Base-by-base conservation (phyloP, 2,797 vertebrate genomes). In the Halcyon chelicuti region DNA sequence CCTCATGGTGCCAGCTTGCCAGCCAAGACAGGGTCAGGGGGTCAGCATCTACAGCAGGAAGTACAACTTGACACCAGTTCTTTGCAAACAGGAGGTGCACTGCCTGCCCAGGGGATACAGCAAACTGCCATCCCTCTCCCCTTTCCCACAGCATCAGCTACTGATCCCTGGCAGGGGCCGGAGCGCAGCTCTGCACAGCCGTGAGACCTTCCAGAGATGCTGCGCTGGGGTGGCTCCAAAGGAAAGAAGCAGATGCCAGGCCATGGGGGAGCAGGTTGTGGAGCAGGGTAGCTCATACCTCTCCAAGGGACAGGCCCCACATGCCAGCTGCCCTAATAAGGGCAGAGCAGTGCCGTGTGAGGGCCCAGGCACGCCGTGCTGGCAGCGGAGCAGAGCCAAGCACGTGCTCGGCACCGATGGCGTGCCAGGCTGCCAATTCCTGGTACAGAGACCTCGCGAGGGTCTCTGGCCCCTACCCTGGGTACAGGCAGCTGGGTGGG, bases 171-270 rank as follows among this genome's bases (percentile, higher is more conserved):
- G 2, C n/a, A 51, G 31, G 11, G 66, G 57, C 46, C 22, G 1
- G 35, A 65, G 44, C 0, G 0, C 0, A 0, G 40, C 71, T 75
- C 33, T 1, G 0, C 22, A 42, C 0, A 0, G 25, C 51, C 46
- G 11, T 5, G 1, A 51, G 52, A 49, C 20, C 20, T 25, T 68
- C 61, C 33, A 1, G 2, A 26, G 51, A 80, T 0, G 0, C 47
- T 62, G 26, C 17, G 9, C 14, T 0, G 3, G 8, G 6, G 7
- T 2, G 20, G 52, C 72, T 90, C 65, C 61, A 23, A 40, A 51
- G 20, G 39, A 1, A 4, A 35, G 57, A 0, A 3, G 47, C 31
- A 2, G 10, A 35, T 14, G 44, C 17, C 3, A 4, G 65, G 20
- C 11, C 40, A 67, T 0, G 28, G 40, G 47, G 63, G 60, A 79